Evolutionary conservation across 2,797 vertebrate genomes (phyloP).

Genomic region (Protosalanx chinensis): DNA sequence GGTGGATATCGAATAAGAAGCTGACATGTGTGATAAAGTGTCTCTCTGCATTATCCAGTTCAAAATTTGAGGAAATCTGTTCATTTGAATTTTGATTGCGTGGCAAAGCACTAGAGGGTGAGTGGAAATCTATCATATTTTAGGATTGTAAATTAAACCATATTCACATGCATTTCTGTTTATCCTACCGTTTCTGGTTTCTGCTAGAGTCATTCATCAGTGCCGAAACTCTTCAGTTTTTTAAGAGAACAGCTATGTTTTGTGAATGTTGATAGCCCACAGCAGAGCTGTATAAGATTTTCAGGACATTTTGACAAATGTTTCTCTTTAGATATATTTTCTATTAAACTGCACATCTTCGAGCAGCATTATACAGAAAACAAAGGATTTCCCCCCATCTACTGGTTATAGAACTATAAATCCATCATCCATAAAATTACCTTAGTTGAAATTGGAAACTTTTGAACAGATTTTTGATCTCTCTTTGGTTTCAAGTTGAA

Average conservation of each 20-base stretch:
- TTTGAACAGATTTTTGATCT: too few relatives aligned
- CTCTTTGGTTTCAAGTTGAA: neutral
- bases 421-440: neutral
- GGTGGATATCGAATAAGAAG: too few relatives aligned
- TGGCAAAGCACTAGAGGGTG: neutral
- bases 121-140: neutral
- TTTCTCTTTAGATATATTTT: neutral
- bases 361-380: neutral
- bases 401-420: neutral
- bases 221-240: neutral
- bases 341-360: neutral
- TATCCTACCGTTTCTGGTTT: neutral
- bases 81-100: conserved; percentile 5
- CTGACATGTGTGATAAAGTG: too few relatives aligned
- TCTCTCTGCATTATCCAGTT: neutral
- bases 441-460: too few relatives aligned
- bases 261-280: neutral
- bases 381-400: neutral
- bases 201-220: neutral
- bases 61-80: neutral
- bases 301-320: neutral
- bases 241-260: neutral
- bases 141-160: neutral
- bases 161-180: neutral
- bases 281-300: neutral